These are phyloP conservation scores for Leptinotarsa peninsularis DNA, from an alignment of 2,888 invertebrate genomes.

Conservation along the genomic window DNA sequence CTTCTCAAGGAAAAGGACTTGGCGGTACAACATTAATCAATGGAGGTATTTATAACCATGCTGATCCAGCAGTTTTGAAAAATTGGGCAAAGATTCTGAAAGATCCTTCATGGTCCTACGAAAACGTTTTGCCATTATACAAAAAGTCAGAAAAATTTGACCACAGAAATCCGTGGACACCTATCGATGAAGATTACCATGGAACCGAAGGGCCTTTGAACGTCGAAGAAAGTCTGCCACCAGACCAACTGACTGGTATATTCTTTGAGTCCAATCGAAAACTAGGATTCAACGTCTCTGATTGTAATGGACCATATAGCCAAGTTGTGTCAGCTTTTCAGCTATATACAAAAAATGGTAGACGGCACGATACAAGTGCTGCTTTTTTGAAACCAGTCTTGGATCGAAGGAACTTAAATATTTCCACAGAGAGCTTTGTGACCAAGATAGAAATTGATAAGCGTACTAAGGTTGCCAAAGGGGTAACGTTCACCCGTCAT, in stretches of 20 bases:
- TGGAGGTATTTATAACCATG: constrained; percentile 68
- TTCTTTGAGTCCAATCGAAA: constrained; percentile 71
- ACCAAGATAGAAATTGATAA: constrained; percentile 72
- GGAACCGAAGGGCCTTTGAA: constrained; percentile 34
- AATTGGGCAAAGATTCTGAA: constrained; percentile 62
- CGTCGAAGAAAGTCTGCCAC: constrained; percentile 32
- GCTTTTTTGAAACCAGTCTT: constrained; percentile 79
- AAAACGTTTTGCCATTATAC: constrained; percentile 64
- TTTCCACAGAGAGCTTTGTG: constrained; percentile 77
- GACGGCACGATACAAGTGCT: constrained; percentile 80
- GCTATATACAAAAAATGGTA: constrained; percentile 70
- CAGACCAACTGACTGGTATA: neutral
- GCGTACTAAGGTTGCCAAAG: constrained; percentile 70
- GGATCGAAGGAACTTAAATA: constrained; percentile 74
- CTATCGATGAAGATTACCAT: neutral
- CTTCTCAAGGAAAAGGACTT: constrained; percentile 67
- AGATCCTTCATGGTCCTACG: constrained; percentile 68
- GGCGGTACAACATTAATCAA: constrained; percentile 68
- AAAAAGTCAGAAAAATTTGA: constrained; percentile 14
- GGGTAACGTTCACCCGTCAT: constrained; percentile 76
- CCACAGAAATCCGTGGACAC: constrained; percentile 3
- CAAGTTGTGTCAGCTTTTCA: constrained; percentile 75
- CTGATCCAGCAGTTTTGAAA: constrained; percentile 65
- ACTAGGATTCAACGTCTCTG: constrained; percentile 75
- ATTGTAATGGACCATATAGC: constrained; percentile 74